Evolutionary conservation across 2,113 vertebrate genomes (phyloP), one percentile per base, ranked within the genome.

Genomic region (Pelecanus crispus): DNA sequence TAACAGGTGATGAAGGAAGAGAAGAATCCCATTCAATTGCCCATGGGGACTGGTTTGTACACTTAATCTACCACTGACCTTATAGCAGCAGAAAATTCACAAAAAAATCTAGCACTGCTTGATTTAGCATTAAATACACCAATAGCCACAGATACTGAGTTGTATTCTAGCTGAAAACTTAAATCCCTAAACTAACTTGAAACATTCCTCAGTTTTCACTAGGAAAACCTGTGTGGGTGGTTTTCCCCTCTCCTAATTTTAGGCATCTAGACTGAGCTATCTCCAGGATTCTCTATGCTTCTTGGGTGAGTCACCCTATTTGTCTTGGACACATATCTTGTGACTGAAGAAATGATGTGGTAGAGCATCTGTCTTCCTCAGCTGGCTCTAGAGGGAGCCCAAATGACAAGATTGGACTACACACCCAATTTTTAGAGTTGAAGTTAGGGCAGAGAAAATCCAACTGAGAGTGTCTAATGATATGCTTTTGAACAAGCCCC

Each of bases 351-450:
- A 66, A 91, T 28, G 2, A 68, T 38, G 40, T 77, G 34, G 36
- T 58, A 82, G 78, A 85, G 62, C 45, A 79, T 56, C 44, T 88
- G 18, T 82, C 95, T 95, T 91, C 44, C 29, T 81, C 73, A 61
- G n/a, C 2, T 96, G 92, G 84, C 94, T 96, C 95, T 97, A 97
- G 96, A 96, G 96, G 96, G 95, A 97, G 94, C 93, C 92, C 94
- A 94, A 96, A 96, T 96, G 34, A 96, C 79, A 95, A 95, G 94
- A 88, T 81, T 95, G 67, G 42, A 50, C 50, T 66, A 61, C 29
- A 53, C 44, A 21, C 70, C 56, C 28, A 58, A 6, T 26, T 85
- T 87, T 95, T 82, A 70, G 49, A 80, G 40, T n/a, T 81, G 53
- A 80, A 82, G n/a, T 79, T 61, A 72, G 40, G 36, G 70, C 47